Base-by-base conservation (phyloP, 2,113 vertebrate genomes). In the Leptobrachium leishanense region DNA sequence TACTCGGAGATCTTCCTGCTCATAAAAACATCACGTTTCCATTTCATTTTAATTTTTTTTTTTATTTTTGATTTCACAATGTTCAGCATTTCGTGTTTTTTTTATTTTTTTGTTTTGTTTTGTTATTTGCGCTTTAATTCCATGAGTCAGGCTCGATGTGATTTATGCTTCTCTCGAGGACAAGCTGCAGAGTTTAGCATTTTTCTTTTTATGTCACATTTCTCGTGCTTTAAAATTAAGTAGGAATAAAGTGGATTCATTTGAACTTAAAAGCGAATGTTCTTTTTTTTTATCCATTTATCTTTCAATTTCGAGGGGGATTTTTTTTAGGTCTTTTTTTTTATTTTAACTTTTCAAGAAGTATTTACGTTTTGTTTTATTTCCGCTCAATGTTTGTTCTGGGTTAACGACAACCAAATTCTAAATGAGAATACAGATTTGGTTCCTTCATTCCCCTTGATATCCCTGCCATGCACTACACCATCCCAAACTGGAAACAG, bases 351-450 rank as follows among this genome's bases (percentile, higher is more conserved):
- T 20, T 46, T 68, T 63, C 43, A 71, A 63, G 55, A 77, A 31
- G 42, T 8, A 50, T 50, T 50, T 50, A 50, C 46, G 46, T 70
- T 69, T 69, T 46, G 20, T 31, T 57, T 12, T 59, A 6, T 70
- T 20, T 70, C 6, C 43, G 8, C 59, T 43, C 39, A n/a, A 5
- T 81, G 78, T 81, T 81, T 81, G 78, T 81, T 74, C 72, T 81
- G 78, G 72, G 70, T 46, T 80, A 80, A 59, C 68, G 77, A 68
- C 70, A 80, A 71, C 70, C 40, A 40, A 68, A 68, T 46, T 68
- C 68, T 81, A 81, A 81, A 81, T 72, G 73, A 62, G 65, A 81
- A 68, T 46, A 80, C 77, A 73, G 70, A 80, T 73, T 74, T 62
- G 78, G 50, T 68, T 81, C 72, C 78, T 68, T 8, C 63, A 50